These are phyloP conservation scores for Morpho helenor DNA, from an alignment of 2,888 invertebrate genomes.

Conservation along the genomic window DNA sequence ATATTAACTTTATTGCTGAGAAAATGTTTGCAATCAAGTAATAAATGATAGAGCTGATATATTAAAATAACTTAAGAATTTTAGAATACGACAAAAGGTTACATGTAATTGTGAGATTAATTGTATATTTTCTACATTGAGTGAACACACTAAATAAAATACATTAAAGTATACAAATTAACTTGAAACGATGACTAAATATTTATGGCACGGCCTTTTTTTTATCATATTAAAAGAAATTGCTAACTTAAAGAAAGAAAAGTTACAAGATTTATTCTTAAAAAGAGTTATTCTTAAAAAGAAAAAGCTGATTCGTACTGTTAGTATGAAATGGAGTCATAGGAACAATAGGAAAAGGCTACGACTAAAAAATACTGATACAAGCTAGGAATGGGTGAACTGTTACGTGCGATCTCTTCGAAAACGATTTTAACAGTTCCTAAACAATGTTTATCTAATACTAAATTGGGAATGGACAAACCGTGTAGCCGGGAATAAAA, in stretches of 20 bases:
- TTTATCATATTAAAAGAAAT: slow-evolving; percentile 22
- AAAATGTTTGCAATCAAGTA: slow-evolving; percentile 12
- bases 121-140: slow-evolving; percentile 18
- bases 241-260: slow-evolving; percentile 13
- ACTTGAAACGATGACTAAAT: slow-evolving; percentile 36
- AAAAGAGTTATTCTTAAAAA: slow-evolving; percentile 1
- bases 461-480: slow-evolving; percentile 38
- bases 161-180: slow-evolving; percentile 30
- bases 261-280: slow-evolving; percentile 13
- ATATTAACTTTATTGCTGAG: slow-evolving; percentile 18
- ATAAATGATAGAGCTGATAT: slow-evolving; percentile 6
- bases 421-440: slow-evolving; percentile 38
- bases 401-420: slow-evolving; percentile 18
- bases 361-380: slow-evolving; percentile 71
- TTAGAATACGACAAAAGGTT: slow-evolving; percentile 14
- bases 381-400: slow-evolving; percentile 58
- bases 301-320: slow-evolving; percentile 8
- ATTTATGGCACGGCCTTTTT: slow-evolving; percentile 48
- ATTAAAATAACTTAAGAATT: slow-evolving; percentile 5
- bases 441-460: slow-evolving; percentile 36
- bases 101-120: slow-evolving; percentile 11
- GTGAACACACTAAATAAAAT: slow-evolving; percentile 23
- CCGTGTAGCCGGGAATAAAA: slow-evolving; percentile 34
- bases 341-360: slow-evolving; percentile 68
- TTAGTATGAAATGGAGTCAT: slow-evolving; percentile 31